Base-by-base conservation (phyloP, 2,888 invertebrate species). In the Patella ulyssiponensis region DNA sequence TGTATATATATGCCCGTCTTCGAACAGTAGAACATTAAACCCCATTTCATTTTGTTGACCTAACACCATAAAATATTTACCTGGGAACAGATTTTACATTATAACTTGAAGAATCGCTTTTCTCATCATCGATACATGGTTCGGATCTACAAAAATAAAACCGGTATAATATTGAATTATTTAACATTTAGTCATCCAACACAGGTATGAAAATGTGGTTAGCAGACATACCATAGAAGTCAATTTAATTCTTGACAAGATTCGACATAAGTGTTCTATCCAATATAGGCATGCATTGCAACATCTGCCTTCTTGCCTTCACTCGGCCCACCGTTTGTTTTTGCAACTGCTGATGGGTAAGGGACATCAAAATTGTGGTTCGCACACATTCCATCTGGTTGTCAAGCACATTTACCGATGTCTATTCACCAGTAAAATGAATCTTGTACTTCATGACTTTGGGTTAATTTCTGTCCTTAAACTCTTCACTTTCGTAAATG, bases 371-470 rank as follows among this genome's bases (percentile, higher is more conserved):
- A n/a, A 58, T n/a, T 4, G 58, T 58, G 58, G 58, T 58, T 58
- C n/a, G 58, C 58, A n/a, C 20, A 58, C 20, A 58, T 20, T 20
- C 17, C 58, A 11, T 20, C 58, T 58, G 58, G 20, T 58, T 58
- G 58, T 58, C 58, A 58, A 17, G 20, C 58, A 58, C 58, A 58
- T 58, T 58, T 20, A 58, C 58, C 15, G 58, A 58, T 58, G 20
- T 58, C 58, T 15, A 58, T 17, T 14, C 58, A 58, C 5, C 20
- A 5, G 58, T 58, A 15, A 58, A 58, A n/a, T 17, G 20, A 58
- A 20, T 58, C 58, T 58, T 58, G 58, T n/a, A 58, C n/a, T 58
- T 58, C 5, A 58, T n/a, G 58, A 58, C 58, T 58, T 58, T 58
- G 17, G 58, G 58, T 58, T 58, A 15, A 20, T 58, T 58, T 58